Evolutionary conservation across 2,888 invertebrate species (phyloP).

Genomic region (Adelognathus sp.): DNA sequence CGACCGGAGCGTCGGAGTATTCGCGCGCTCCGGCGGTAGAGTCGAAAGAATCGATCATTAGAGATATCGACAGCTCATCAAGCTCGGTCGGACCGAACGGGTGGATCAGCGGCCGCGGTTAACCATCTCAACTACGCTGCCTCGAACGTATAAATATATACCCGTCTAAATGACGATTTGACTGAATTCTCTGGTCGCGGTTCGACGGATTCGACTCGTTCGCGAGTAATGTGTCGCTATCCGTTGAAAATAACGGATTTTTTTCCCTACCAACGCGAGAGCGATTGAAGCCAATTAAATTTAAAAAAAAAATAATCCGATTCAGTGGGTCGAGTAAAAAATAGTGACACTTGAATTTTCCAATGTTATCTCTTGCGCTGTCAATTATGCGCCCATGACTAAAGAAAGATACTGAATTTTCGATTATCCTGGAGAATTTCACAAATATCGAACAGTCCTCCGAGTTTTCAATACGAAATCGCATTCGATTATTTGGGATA

Average conservation of each 20-base stretch:
- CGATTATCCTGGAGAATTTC: no score
- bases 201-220: constrained; percentile 1
- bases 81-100: constrained; percentile 28
- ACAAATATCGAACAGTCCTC: no score
- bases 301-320: background rate
- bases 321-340: background rate
- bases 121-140: constrained; percentile 42
- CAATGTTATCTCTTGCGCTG: no score
- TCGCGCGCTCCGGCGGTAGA: background rate
- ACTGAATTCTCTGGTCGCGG: constrained; percentile 14
- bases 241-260: no score
- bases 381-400: no score
- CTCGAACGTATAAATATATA: constrained; percentile 36
- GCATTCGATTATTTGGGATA: no score
- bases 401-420: no score
- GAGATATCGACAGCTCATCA: constrained; percentile 59
- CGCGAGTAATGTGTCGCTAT: background rate
- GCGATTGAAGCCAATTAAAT: background rate
- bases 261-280: no score
- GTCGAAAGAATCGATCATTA: constrained; percentile 57
- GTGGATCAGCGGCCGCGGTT: constrained; percentile 38
- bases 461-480: no score
- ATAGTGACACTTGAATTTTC: no score
- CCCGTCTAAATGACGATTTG: constrained; percentile 35
- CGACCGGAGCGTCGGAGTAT: background rate